Percentiles rank a stretch among this genome's conserved stretches.
phyloP scores from a whole-genome alignment of 2,797 vertebrate species.

The Columba guinea region DNA sequence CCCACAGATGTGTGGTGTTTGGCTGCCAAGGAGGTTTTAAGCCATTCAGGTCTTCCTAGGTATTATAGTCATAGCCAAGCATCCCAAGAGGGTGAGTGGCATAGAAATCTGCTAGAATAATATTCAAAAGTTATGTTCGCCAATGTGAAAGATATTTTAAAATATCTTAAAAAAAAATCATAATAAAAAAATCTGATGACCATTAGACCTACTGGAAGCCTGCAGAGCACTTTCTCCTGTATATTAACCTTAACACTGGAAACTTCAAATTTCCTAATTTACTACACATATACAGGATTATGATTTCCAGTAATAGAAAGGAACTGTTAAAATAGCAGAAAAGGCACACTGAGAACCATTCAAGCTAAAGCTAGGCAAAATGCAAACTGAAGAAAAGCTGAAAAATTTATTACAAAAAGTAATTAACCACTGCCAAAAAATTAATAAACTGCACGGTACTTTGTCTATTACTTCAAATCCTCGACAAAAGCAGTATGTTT shows the following conservation, averaged over 20 bases:
- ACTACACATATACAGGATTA: background rate
- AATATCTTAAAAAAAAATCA: background rate
- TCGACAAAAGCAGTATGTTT: background rate
- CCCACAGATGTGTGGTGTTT: background rate
- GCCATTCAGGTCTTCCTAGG: background rate
- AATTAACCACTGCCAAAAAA: background rate
- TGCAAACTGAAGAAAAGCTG: background rate
- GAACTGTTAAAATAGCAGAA: background rate
- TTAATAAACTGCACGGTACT: background rate
- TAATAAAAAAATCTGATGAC: background rate
- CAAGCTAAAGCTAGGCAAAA: background rate
- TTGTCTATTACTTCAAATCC: background rate
- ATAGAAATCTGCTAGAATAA: background rate
- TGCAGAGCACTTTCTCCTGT: background rate
- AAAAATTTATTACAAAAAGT: background rate
- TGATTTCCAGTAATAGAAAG: background rate
- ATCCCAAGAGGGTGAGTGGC: background rate
- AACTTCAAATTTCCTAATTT: background rate
- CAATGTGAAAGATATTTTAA: background rate
- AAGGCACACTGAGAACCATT: background rate
- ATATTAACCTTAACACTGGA: background rate
- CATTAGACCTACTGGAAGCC: background rate
- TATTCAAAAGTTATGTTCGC: background rate
- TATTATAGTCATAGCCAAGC: background rate
- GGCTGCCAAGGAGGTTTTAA: background rate